phyloP scores from a whole-genome alignment of 2,113 vertebrate genomes.

The Delphinapterus leucas region DNA sequence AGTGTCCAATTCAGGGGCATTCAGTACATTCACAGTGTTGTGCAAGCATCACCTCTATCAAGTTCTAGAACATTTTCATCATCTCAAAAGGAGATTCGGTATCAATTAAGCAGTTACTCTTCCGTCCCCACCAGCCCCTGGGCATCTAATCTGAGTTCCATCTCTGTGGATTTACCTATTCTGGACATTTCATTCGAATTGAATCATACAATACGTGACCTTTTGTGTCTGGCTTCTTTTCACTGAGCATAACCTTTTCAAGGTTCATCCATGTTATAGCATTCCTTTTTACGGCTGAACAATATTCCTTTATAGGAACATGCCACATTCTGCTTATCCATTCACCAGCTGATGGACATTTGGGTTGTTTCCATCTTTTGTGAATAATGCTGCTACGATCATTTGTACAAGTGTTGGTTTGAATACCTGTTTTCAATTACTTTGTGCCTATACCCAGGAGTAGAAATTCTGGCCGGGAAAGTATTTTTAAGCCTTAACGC shows the following conservation, averaged over 20 bases:
- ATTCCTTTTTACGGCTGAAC: not conserved
- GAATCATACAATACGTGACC: not conserved
- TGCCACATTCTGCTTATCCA: not conserved
- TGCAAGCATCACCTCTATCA: not conserved
- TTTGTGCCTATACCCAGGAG: not conserved
- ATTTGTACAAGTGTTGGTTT: not conserved
- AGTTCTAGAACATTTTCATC: not conserved
- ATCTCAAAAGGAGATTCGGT: not conserved
- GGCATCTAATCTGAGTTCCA: fast-evolving
- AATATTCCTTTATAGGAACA: not conserved
- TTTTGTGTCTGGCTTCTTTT: not conserved
- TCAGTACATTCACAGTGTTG: too few relatives aligned
- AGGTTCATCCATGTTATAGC: not conserved
- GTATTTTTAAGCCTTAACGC: not conserved
- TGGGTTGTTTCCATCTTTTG: not conserved
- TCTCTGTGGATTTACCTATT: not conserved
- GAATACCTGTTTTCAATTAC: not conserved
- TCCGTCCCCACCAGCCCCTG: not conserved
- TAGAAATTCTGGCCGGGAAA: not conserved
- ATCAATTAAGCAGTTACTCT: not conserved
- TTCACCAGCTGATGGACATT: not conserved
- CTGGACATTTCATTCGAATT: not conserved
- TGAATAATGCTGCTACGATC: not conserved
- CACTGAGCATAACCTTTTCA: not conserved
- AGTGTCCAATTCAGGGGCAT: not conserved